A percentile compares a stretch with the other conserved stretches of the same genome.
These are phyloP conservation scores for Apamea anceps DNA, from an alignment of 2,888 invertebrate genomes.

Conservation along the genomic window DNA sequence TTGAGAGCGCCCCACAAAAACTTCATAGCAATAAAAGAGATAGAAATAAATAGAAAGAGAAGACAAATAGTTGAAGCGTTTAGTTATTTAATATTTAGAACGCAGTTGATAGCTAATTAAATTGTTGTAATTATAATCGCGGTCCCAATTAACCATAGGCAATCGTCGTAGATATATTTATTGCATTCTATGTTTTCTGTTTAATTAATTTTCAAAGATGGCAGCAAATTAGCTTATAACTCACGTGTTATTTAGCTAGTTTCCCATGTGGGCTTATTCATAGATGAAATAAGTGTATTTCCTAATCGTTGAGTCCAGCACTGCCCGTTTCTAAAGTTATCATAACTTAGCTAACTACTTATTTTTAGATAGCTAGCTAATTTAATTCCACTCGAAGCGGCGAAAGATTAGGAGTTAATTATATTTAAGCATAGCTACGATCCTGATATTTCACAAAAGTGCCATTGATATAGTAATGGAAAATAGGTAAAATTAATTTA, in stretches of 20 bases:
- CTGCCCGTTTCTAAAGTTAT: background rate
- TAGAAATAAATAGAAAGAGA: slow-evolving; percentile 30
- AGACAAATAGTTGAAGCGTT: slow-evolving; percentile 19
- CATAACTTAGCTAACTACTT: background rate
- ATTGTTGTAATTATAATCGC: slow-evolving; percentile 25
- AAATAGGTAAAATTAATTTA: slow-evolving; percentile 57
- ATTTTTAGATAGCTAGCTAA: background rate
- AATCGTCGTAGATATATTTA: slow-evolving; percentile 17
- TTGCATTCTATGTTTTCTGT: background rate
- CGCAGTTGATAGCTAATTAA: slow-evolving; percentile 6
- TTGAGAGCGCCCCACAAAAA: background rate
- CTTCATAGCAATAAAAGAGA: slow-evolving; percentile 31
- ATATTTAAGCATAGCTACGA: slow-evolving; percentile 59
- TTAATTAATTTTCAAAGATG: slow-evolving; percentile 1
- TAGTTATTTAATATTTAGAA: slow-evolving; percentile 46
- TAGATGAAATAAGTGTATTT: slow-evolving; percentile 18
- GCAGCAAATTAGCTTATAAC: slow-evolving; percentile 12
- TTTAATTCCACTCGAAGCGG: slow-evolving; percentile 14
- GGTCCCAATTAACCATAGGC: slow-evolving; percentile 38
- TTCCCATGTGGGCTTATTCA: slow-evolving; percentile 1
- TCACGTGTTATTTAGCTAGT: slow-evolving; percentile 6
- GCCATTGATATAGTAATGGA: slow-evolving; percentile 61
- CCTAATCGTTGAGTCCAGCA: slow-evolving; percentile 18
- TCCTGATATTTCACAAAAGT: slow-evolving; percentile 67
- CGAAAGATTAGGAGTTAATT: slow-evolving; percentile 51